Evolutionary conservation across 1,140 invertebrate genomes (phyloP).

Genomic region (Drosophila tropicalis): DNA sequence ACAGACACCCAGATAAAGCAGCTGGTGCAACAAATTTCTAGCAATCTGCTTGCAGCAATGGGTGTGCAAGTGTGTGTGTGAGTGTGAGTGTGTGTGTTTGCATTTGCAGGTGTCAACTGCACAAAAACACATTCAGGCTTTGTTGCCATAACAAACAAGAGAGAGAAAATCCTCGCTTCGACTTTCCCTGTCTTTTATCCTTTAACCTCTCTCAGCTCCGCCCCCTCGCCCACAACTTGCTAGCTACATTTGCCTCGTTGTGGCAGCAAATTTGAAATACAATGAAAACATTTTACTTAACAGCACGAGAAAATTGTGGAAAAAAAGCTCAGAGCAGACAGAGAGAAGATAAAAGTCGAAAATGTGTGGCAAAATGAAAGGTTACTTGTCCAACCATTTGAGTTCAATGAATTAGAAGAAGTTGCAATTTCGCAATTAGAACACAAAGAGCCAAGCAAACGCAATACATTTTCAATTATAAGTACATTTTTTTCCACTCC

Average conservation of each 20-base stretch:
- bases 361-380: conserved; percentile 18
- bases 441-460: conserved; percentile 17
- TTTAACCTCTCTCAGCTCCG: not conserved
- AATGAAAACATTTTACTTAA: conserved; percentile 76
- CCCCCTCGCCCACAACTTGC: not conserved
- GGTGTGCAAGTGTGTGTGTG: conserved; percentile 49
- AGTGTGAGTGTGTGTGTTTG: conserved; percentile 51
- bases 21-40: conserved; percentile 52
- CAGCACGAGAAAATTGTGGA: conserved; percentile 49
- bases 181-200: not conserved
- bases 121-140: conserved; percentile 72
- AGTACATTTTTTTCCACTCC: conserved; percentile 14
- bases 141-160: conserved; percentile 70
- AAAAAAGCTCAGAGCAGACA: conserved; percentile 12
- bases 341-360: conserved; percentile 31
- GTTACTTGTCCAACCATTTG: conserved; percentile 15
- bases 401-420: conserved; percentile 7
- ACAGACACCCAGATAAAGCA: conserved; percentile 18
- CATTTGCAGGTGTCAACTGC: conserved; percentile 74
- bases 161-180: conserved; percentile 47
- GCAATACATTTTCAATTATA: conserved; percentile 47
- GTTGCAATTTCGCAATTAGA: not conserved
- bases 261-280: conserved; percentile 63
- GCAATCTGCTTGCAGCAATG: conserved; percentile 56
- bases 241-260: not conserved